phyloP scores from a whole-genome alignment of 2,113 vertebrate species.

The Tachysurus fulvidraco region DNA sequence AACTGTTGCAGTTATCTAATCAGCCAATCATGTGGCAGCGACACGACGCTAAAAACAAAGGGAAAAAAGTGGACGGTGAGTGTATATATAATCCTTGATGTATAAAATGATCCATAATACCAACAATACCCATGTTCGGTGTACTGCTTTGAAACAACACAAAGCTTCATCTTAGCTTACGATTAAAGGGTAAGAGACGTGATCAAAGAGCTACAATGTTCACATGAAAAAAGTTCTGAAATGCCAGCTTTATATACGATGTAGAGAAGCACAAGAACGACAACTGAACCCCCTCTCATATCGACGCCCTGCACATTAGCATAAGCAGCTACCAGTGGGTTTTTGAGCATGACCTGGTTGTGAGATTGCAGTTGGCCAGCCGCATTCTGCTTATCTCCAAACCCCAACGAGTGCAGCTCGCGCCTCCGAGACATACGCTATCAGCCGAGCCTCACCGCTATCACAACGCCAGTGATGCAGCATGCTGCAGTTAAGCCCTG shows the following conservation, averaged over 20 bases:
- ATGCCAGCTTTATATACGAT: background rate
- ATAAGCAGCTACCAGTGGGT: conserved; percentile 26
- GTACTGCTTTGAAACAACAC: background rate
- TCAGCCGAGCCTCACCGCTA: conserved; percentile 30
- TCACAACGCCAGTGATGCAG: conserved; percentile 19
- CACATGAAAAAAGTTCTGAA: background rate
- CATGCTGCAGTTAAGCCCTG: conserved; percentile 21
- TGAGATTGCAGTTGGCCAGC: conserved; percentile 43
- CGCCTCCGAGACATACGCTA: conserved; percentile 30
- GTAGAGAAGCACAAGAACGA: background rate
- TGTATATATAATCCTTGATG: background rate
- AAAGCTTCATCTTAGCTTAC: background rate
- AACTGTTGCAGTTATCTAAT: too few species aligned
- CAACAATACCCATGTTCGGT: background rate
- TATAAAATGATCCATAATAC: background rate
- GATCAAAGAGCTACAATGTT: background rate
- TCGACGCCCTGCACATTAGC: conserved; percentile 28
- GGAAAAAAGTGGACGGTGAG: too few species aligned
- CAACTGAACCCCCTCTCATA: background rate
- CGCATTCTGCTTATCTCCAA: conserved; percentile 46
- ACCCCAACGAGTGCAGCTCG: conserved; percentile 32
- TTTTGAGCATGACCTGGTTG: conserved; percentile 39
- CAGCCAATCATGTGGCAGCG: too few species aligned
- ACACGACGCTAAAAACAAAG: too few species aligned
- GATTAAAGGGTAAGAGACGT: background rate